These are phyloP conservation scores for Peromyscus attwateri DNA, from an alignment of 2,797 vertebrate genomes.

Conservation along the genomic window DNA sequence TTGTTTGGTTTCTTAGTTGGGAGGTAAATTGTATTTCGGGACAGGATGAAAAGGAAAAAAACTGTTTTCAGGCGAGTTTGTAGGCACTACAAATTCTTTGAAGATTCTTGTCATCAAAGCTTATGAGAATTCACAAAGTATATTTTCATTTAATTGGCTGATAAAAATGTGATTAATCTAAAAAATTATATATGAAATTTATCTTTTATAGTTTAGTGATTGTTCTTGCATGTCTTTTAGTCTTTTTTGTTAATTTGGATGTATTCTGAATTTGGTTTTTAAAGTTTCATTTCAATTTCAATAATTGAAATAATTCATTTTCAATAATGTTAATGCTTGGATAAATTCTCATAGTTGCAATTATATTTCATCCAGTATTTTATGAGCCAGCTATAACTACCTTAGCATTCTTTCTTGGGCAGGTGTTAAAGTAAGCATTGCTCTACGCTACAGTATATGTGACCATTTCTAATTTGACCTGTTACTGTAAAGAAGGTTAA, in stretches of 20 bases:
- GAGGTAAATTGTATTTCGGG: constrained; percentile 61
- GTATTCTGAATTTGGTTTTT: constrained; percentile 52
- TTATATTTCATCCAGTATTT: constrained; percentile 68
- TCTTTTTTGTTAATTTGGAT: constrained; percentile 61
- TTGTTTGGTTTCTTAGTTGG: constrained; percentile 49
- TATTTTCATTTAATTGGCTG: constrained; percentile 61
- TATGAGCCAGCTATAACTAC: constrained; percentile 38
- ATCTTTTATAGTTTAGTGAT: constrained; percentile 60
- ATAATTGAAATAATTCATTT: constrained; percentile 68
- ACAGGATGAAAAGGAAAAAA: constrained; percentile 33
- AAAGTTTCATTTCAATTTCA: constrained; percentile 64
- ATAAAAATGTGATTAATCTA: constrained; percentile 59
- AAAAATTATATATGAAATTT: constrained; percentile 19
- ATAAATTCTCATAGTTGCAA: constrained; percentile 39
- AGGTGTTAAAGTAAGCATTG: constrained; percentile 59
- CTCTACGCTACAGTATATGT: constrained; percentile 73
- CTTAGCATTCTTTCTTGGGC: constrained; percentile 52
- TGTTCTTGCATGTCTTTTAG: constrained; percentile 64
- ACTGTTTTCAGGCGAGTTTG: constrained; percentile 25
- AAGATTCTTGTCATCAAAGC: constrained; percentile 57
- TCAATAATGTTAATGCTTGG: constrained; percentile 55
- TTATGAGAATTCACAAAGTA: constrained; percentile 43
- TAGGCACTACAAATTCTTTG: constrained; percentile 21
- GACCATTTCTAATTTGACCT: constrained; percentile 80
- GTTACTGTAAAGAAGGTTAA: constrained; percentile 82